Conservation (phyloP, 2,113 vertebrate genomes). For the Lepus timidus region DNA sequence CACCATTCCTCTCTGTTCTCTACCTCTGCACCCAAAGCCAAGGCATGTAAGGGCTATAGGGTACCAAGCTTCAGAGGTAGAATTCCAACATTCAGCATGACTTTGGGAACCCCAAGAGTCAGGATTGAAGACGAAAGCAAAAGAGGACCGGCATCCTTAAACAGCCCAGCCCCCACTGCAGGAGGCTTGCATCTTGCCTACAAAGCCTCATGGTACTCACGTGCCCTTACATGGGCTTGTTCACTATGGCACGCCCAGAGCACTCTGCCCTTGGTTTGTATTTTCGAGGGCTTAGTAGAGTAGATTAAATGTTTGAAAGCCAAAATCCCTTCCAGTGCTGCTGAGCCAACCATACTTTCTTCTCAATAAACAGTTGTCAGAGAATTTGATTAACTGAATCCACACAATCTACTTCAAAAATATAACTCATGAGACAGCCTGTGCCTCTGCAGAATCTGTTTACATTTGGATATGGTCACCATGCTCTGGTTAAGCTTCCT, state of each 20-base stretch:
- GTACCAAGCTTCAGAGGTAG: not conserved
- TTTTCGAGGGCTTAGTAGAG: constrained; percentile 73
- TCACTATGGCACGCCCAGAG: constrained; percentile 32
- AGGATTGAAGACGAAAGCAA: not conserved
- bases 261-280: constrained; percentile 49
- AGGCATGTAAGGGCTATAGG: not conserved
- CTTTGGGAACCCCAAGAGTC: not conserved
- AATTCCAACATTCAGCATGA: not conserved
- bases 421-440: not conserved
- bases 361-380: constrained; percentile 86
- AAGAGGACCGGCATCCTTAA: not conserved
- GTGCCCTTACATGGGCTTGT: constrained; percentile 84
- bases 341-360: constrained; percentile 81
- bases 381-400: constrained; percentile 81
- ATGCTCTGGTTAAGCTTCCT: constrained; percentile 56
- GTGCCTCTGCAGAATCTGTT: constrained; percentile 76
- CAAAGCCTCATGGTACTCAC: constrained; percentile 39
- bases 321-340: constrained; percentile 77
- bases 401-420: not conserved
- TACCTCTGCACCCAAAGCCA: not conserved
- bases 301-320: constrained; percentile 80
- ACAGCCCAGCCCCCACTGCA: constrained; percentile 19
- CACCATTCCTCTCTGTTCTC: not conserved
- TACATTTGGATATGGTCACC: constrained; percentile 70
- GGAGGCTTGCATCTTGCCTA: constrained; percentile 71